Evolutionary conservation across 2,113 vertebrate species (phyloP), one percentile per base, ranked within the genome.

Genomic region (Chinchilla lanigera): DNA sequence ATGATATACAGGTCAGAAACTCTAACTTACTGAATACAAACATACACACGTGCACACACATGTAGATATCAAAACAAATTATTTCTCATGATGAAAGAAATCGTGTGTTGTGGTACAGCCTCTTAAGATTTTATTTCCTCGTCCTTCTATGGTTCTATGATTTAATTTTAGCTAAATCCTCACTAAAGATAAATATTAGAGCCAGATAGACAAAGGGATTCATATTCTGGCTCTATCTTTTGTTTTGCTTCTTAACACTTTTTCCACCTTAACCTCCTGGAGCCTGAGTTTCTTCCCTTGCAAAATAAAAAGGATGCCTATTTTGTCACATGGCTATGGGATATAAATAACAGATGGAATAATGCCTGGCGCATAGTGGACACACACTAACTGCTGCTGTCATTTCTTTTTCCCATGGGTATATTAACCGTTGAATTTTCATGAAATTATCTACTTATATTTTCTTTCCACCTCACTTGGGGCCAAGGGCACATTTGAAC

Each of bases 341-440:
- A 22, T 38, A 30, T 58, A 58, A 54, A 56, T 84, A 52, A 28
- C 33, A 24, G 73, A 61, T 71, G 12, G n/a, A 9, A 80, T 30
- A 89, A 30, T 61, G 22, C 47, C 35, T 90, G 56, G 12, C 8
- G 61, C 56, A 41, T 35, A 83, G 54, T 24, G 75, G 33, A 73
- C 61, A 30, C 9, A 75, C 33, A 65, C 4, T 73, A 80, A 93
- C 63, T 81, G 5, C 41, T 82, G 19, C 56, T 95, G 38, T 80
- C 13, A n/a, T 93, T 91, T 95, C 60, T 84, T 4, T 50, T 84
- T 54, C 75, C 33, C 24, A 28, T 38, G 82, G 35, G 8, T 93
- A 50, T 80, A 63, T 83, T 91, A 87, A 61, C 28, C 4, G 81
- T 17, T 87, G 47, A 75, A 71, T 78, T 95, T 95, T 90, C 92